phyloP scores from a whole-genome alignment of 2,797 vertebrate species.

The Phalloptychus januarius region DNA sequence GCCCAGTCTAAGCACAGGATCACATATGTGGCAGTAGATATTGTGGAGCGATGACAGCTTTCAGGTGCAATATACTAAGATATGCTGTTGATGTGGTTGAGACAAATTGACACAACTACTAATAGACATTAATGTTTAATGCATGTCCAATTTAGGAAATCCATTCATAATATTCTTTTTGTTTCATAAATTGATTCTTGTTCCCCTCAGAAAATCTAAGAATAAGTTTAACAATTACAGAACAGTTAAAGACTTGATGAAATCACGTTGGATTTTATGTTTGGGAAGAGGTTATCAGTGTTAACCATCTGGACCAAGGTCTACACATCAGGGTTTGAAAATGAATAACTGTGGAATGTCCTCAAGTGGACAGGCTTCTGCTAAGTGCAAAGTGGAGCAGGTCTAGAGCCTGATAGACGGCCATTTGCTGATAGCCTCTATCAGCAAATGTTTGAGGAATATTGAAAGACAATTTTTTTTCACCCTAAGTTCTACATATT shows the following conservation, averaged over 20 bases:
- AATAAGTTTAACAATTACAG: background rate
- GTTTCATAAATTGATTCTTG: slow-evolving; percentile 38
- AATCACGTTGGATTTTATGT: background rate
- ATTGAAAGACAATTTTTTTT: background rate
- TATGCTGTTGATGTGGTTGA: slow-evolving; percentile 39
- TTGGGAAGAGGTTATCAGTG: background rate
- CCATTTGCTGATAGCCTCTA: too few relatives aligned
- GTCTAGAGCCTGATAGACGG: background rate
- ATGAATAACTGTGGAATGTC: background rate
- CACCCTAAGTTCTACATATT: too few relatives aligned
- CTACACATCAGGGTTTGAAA: background rate
- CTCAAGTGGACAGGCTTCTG: background rate
- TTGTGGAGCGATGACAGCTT: background rate
- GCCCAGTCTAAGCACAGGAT: slow-evolving; percentile 52
- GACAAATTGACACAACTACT: slow-evolving; percentile 19
- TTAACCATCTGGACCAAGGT: background rate
- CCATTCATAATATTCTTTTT: slow-evolving; percentile 46
- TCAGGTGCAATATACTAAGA: background rate
- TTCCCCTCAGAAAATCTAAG: slow-evolving; percentile 49
- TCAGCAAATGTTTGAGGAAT: background rate
- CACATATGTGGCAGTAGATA: background rate
- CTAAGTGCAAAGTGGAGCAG: background rate
- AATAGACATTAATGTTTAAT: slow-evolving; percentile 39
- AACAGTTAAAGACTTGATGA: slow-evolving; percentile 1
- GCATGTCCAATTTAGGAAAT: slow-evolving; percentile 49